Conservation (phyloP, 2,797 vertebrate genomes). For the Gobio occitaniae region DNA sequence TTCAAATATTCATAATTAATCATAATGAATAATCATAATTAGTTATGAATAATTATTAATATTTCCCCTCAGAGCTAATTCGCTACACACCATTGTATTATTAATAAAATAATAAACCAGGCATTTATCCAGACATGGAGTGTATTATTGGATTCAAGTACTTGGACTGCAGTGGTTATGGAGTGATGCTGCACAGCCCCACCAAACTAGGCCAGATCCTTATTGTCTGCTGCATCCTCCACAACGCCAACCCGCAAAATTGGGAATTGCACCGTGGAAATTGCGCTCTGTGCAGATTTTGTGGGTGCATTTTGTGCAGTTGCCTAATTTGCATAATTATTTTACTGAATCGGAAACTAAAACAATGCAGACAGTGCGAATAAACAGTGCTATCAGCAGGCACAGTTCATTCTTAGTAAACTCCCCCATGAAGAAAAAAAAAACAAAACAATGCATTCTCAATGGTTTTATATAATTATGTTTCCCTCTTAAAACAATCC, state of each 20-base stretch:
- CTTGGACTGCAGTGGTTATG: neutral
- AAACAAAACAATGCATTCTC: neutral
- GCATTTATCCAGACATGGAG: neutral
- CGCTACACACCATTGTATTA: too few relatives aligned
- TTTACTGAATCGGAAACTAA: neutral
- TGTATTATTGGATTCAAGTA: neutral
- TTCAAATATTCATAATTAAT: too few relatives aligned
- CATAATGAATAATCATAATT: too few relatives aligned
- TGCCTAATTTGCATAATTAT: neutral
- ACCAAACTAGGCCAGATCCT: constrained; percentile 9
- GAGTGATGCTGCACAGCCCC: neutral
- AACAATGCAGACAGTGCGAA: constrained; percentile 5
- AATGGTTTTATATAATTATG: neutral
- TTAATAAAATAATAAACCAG: constrained; percentile 6
- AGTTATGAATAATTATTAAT: too few relatives aligned
- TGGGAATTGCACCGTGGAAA: neutral
- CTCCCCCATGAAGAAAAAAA: neutral
- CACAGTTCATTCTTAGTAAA: neutral
- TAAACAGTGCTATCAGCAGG: constrained; percentile 1
- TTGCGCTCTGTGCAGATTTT: neutral
- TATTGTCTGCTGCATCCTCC: neutral
- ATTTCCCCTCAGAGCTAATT: too few relatives aligned
- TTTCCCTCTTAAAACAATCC: neutral
- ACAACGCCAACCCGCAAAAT: neutral
- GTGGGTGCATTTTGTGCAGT: neutral